A percentile compares a stretch with the other conserved stretches of the same genome.
Conservation (phyloP, 1,140 invertebrate genomes). For the Phymastichus coffea region DNA sequence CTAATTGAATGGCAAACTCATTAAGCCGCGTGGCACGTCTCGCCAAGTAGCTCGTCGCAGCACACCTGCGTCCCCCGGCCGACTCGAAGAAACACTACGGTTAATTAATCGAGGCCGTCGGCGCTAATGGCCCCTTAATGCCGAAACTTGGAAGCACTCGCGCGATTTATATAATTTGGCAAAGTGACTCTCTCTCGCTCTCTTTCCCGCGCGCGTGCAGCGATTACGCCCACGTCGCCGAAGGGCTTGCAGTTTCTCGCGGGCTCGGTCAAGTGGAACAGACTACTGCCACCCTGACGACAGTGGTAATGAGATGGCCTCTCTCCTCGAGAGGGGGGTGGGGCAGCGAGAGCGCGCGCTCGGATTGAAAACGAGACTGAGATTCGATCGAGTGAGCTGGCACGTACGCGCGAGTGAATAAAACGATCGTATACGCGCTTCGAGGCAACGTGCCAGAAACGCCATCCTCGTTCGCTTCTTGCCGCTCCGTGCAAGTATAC, state of each 20-base stretch:
- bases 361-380: background rate
- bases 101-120: constrained; percentile 40
- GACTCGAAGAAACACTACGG: constrained; percentile 35
- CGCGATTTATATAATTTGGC: constrained; percentile 55
- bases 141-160: too few species aligned
- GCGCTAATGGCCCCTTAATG: constrained; percentile 46
- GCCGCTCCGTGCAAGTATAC: too few species aligned
- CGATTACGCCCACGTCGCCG: background rate
- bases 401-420: background rate
- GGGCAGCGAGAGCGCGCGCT: background rate
- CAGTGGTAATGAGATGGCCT: too few species aligned
- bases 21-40: constrained; percentile 4
- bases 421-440: background rate
- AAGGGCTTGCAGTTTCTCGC: too few species aligned
- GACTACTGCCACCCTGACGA: too few species aligned
- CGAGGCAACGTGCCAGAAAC: too few species aligned
- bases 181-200: constrained; percentile 46
- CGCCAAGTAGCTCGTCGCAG: too few species aligned
- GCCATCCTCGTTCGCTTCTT: too few species aligned
- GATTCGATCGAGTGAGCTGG: background rate
- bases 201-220: too few species aligned
- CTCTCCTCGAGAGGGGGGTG: background rate
- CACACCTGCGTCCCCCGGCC: too few species aligned
- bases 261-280: too few species aligned
- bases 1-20: background rate